Conservation (phyloP, 2,113 vertebrate species). For the Python bivittatus region DNA sequence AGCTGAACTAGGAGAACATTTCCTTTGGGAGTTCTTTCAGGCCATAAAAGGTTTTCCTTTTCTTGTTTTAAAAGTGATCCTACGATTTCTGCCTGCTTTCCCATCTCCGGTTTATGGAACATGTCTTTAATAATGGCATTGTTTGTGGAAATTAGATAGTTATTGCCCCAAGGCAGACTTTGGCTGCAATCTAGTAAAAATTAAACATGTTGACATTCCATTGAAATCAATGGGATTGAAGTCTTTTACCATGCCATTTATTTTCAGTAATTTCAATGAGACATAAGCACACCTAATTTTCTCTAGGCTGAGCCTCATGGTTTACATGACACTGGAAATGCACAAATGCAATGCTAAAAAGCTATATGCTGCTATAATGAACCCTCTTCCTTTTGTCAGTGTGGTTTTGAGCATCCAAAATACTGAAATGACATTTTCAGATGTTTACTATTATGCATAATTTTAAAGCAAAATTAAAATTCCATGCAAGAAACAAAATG, state of each 20-base stretch:
- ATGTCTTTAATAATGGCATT: slow-evolving; percentile 16
- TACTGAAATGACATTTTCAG: not conserved
- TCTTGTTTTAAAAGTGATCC: not conserved
- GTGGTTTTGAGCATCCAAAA: not conserved
- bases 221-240: not conserved
- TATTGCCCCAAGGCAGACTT: slow-evolving; percentile 17
- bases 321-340: not conserved
- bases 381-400: not conserved
- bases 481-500: not conserved
- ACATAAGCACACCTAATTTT: not conserved
- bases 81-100: not conserved
- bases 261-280: not conserved
- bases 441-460: not conserved
- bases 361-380: not conserved
- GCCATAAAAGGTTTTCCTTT: slow-evolving; percentile 13
- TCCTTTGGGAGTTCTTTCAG: slow-evolving; percentile 1
- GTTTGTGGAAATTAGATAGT: not conserved
- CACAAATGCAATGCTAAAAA: not conserved
- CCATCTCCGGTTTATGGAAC: not conserved
- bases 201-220: slow-evolving; percentile 13
- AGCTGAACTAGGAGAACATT: slow-evolving; percentile 17
- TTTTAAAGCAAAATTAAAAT: not conserved
- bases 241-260: not conserved
- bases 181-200: not conserved
- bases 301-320: not conserved